Conservation (phyloP, 2,797 vertebrate genomes). For the Ctenosaura bakeri region DNA sequence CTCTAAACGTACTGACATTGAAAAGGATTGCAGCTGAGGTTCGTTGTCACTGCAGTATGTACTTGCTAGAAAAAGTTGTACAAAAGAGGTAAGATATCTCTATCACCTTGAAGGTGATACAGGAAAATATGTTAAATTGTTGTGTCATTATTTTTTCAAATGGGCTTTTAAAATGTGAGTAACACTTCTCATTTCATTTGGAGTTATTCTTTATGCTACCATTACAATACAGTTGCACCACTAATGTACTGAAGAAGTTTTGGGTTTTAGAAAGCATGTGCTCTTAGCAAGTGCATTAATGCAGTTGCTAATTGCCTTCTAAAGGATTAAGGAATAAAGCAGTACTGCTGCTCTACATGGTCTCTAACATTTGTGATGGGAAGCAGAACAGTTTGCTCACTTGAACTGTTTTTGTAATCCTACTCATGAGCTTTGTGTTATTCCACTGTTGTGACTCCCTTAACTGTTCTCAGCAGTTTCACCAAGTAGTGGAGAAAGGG, state of each 20-base stretch:
- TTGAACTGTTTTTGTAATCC: slow-evolving; percentile 37
- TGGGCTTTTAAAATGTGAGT: neutral
- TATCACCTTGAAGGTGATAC: neutral
- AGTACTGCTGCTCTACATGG: slow-evolving; percentile 32
- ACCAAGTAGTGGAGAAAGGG: slow-evolving; percentile 9
- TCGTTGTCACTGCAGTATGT: neutral
- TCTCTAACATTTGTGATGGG: slow-evolving; percentile 33
- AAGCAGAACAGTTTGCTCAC: slow-evolving; percentile 42
- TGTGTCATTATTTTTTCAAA: slow-evolving; percentile 32
- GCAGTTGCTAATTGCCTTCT: slow-evolving; percentile 29
- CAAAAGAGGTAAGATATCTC: neutral
- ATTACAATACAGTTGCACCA: neutral
- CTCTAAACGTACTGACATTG: neutral
- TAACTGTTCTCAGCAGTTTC: slow-evolving; percentile 11
- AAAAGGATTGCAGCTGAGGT: neutral
- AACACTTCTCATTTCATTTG: neutral
- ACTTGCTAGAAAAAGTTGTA: neutral
- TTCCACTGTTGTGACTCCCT: slow-evolving; percentile 25
- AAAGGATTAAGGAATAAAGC: slow-evolving; percentile 34
- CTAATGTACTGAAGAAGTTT: neutral
- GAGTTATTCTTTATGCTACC: neutral
- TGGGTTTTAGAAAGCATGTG: slow-evolving; percentile 12
- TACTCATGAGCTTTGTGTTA: slow-evolving; percentile 28
- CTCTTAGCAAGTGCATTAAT: neutral
- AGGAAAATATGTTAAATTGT: neutral